Conservation (phyloP, 2,113 vertebrate species). For the Carassius carassius region DNA sequence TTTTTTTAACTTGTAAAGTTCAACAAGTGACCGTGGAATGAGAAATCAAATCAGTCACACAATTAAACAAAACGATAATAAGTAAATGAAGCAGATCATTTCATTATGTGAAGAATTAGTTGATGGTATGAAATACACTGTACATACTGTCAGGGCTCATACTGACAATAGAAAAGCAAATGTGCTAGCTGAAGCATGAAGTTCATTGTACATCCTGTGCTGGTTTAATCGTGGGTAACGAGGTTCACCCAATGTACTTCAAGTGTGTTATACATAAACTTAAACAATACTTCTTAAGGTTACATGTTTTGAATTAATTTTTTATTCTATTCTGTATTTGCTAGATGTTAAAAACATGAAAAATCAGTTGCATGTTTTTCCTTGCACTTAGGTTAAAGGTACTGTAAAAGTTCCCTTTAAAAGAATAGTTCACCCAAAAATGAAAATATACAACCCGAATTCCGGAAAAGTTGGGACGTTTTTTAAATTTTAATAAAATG, state of each 20-base stretch:
- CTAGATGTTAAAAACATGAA: not conserved
- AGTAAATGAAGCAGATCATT: not conserved
- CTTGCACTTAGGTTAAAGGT: too few species aligned
- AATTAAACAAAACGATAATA: not conserved
- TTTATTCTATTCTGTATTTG: not conserved
- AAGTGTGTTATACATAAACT: not conserved
- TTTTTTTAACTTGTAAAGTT: not conserved
- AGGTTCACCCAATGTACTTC: not conserved
- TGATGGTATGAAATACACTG: not conserved
- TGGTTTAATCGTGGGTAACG: conserved; percentile 3
- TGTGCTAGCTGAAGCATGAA: conserved; percentile 26
- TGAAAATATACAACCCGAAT: too few species aligned
- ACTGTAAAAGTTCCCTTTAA: not conserved
- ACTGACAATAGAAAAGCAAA: conserved; percentile 25
- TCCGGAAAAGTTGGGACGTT: too few species aligned
- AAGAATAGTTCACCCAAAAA: not conserved
- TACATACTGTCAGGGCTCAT: not conserved
- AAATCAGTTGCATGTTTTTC: not conserved
- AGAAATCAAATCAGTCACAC: not conserved
- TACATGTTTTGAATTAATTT: not conserved
- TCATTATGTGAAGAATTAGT: not conserved
- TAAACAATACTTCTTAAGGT: not conserved
- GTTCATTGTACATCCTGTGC: conserved; percentile 39
- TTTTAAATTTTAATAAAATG: too few species aligned
- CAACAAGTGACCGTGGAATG: not conserved